Percentiles rank a stretch among this genome's conserved stretches.
Evolutionary conservation across 1,140 invertebrate genomes (phyloP).

Genomic region (Campodea augens): DNA sequence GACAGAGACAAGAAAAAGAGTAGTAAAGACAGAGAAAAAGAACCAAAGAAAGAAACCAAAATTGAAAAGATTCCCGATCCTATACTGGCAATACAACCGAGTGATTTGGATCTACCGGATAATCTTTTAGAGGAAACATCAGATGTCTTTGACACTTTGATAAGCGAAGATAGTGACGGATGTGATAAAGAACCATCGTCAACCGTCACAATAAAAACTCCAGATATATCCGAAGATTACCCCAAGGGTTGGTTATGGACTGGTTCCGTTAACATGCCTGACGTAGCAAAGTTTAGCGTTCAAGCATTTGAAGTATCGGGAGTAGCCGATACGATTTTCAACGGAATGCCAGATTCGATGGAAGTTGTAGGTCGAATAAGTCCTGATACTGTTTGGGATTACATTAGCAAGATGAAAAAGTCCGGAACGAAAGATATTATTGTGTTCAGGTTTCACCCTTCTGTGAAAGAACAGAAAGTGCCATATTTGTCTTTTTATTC

Average conservation of each 20-base stretch:
- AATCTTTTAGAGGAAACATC: too few species aligned
- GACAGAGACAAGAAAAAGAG: conserved; percentile 3
- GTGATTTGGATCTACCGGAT: too few species aligned
- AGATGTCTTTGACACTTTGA: too few species aligned
- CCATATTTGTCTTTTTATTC: conserved; percentile 74
- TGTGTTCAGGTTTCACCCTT: conserved; percentile 56
- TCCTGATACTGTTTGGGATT: conserved; percentile 82
- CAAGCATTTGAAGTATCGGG: conserved; percentile 61
- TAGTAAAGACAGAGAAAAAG: conserved; percentile 8
- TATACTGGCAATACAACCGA: too few species aligned
- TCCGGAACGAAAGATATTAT: conserved; percentile 70
- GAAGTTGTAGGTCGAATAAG: conserved; percentile 80
- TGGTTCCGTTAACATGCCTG: conserved; percentile 72
- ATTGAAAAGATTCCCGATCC: too few species aligned
- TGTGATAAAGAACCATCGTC: conserved; percentile 35
- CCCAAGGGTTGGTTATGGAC: conserved; percentile 41
- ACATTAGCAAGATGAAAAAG: conserved; percentile 75
- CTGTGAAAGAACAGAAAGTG: conserved; percentile 60
- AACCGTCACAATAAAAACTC: conserved; percentile 30
- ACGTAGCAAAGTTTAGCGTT: conserved; percentile 73
- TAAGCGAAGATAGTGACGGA: conserved; percentile 24
- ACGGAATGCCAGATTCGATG: conserved; percentile 54
- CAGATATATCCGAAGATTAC: conserved; percentile 8
- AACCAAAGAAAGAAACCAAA: conserved; percentile 4
- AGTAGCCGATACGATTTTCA: conserved; percentile 40